phyloP scores from a whole-genome alignment of 2,888 invertebrate genomes.

The Asteroscopus sphinx region DNA sequence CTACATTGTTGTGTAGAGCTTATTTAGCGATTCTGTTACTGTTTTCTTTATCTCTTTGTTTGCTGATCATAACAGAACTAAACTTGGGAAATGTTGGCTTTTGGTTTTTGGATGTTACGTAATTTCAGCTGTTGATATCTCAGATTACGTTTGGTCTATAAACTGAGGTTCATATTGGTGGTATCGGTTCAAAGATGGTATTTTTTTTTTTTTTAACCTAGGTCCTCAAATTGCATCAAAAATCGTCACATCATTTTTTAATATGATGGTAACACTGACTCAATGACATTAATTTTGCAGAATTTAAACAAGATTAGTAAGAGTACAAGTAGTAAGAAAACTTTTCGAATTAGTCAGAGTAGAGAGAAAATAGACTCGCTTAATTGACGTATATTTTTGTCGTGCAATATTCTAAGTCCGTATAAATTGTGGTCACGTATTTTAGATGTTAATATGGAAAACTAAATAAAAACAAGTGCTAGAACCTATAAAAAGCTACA shows the following conservation, averaged over 20 bases:
- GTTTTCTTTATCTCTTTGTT: constrained; percentile 43
- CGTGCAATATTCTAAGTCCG: constrained; percentile 3
- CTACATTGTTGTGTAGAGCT: constrained; percentile 60
- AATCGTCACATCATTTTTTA: no score
- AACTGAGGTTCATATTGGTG: no score
- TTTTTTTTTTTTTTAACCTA: no score
- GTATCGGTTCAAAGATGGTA: no score
- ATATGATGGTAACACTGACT: no score
- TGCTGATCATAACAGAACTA: constrained; percentile 30
- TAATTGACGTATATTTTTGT: constrained; percentile 1
- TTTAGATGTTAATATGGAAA: constrained; percentile 27
- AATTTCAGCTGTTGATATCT: neutral
- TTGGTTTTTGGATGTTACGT: neutral
- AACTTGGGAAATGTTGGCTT: constrained; percentile 3
- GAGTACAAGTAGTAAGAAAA: no score
- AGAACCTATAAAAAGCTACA: constrained; percentile 35
- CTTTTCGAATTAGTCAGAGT: no score
- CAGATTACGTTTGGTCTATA: no score
- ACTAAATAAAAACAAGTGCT: constrained; percentile 34
- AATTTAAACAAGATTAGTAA: no score
- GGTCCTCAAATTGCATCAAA: no score
- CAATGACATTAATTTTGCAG: no score
- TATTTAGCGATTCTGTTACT: constrained; percentile 56
- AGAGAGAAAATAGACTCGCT: no score
- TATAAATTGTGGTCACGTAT: constrained; percentile 10